Base-by-base conservation (phyloP, 1,140 invertebrate species). In the Rhopalosiphum maidis region DNA sequence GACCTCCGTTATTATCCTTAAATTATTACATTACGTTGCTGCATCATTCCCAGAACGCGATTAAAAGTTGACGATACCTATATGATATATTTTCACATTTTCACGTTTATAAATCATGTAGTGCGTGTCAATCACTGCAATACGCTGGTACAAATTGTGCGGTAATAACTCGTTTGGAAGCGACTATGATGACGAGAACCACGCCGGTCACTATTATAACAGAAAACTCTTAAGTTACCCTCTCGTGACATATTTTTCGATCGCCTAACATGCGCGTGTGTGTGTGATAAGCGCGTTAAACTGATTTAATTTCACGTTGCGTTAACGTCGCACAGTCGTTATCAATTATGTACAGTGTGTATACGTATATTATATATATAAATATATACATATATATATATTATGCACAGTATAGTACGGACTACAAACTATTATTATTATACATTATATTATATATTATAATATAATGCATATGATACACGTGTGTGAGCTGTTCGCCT, bases 241-340 rank as follows among this genome's bases (percentile, higher is more conserved):
- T 43, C 43, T 90, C 89, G 55, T 21, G 37, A 43, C 51, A 54
- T 41, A 54, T 55, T 23, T 35, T 22, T 22, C 30, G 23, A 46
- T 35, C 35, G 46, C 30, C 6, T 35, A 85, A 30, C 7, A 1
- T 8, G 18, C 48, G 35, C 15, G 37, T 2, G 43, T 23, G 18
- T 21, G 60, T 77, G 60, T 77, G 86, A 48, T 89, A 89, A 87
- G n/a, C 35, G 91, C 51, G 82, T 93, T 55, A 43, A 93, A 86
- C 82, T 43, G 91, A 93, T 93, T 93, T 93, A 93, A 93, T 93
- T 93, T 93, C 91, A 93, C 91, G 82, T 93, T 43, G 82, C 41
- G 68, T 92, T 92, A 92, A 92, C 68, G n/a, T 92, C 41, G 21
- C 35, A 77, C 30, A 30, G 25, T 88, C 90, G 30, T 92, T 92